Conservation (phyloP, 2,797 vertebrate genomes). For the Pantherophis vulpinus region DNA sequence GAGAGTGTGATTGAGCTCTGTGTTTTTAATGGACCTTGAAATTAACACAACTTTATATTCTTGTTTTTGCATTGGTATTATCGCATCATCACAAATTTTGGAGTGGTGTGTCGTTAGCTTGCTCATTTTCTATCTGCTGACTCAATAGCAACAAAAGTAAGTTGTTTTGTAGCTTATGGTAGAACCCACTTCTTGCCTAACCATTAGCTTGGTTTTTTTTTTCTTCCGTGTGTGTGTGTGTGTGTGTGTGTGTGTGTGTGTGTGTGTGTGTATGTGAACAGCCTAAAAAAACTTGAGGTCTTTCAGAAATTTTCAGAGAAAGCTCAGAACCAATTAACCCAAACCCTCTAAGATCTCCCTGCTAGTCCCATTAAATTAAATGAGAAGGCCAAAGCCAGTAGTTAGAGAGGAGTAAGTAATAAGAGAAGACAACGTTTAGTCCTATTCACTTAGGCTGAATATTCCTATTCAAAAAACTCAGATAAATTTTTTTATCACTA, state of each 20-base stretch:
- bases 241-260: too few species aligned
- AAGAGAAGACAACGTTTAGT: background rate
- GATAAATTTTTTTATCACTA: background rate
- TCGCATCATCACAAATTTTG: conserved; percentile 24
- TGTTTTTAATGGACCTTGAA: conserved; percentile 58
- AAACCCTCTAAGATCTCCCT: background rate
- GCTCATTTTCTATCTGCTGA: conserved; percentile 6
- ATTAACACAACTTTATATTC: conserved; percentile 52
- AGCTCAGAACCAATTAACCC: background rate
- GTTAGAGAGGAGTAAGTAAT: background rate
- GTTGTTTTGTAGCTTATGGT: background rate
- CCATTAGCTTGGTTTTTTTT: background rate
- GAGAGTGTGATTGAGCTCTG: conserved; percentile 22
- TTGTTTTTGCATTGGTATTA: conserved; percentile 39
- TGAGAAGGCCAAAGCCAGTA: background rate
- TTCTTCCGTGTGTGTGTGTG: too few species aligned
- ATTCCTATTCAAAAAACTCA: background rate
- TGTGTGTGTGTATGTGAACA: background rate
- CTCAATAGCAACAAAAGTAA: conserved; percentile 18
- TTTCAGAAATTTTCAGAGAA: background rate
- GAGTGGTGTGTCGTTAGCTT: conserved; percentile 9
- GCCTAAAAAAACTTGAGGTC: background rate
- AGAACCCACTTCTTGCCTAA: background rate
- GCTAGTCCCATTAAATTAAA: background rate
- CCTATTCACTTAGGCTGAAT: background rate